Percentiles rank a stretch among this genome's conserved stretches.
Conservation (phyloP, 1,140 invertebrate genomes). For the Chelonus insularis region DNA sequence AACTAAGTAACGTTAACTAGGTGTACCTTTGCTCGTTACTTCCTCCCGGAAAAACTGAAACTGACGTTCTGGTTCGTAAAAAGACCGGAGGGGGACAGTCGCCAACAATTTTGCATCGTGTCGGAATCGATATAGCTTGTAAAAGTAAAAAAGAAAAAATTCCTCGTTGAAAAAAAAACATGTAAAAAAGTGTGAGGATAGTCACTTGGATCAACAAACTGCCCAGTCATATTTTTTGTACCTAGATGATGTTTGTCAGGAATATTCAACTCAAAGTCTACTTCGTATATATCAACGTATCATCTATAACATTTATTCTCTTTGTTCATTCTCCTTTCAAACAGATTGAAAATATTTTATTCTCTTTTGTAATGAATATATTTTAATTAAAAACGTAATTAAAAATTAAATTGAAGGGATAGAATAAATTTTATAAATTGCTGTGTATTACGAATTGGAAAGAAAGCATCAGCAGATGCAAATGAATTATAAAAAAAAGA, state of each 20-base stretch:
- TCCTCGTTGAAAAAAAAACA: background rate
- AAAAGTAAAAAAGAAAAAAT: slow-evolving; percentile 11
- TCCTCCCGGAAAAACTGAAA: slow-evolving; percentile 35
- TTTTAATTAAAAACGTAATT: slow-evolving; percentile 55
- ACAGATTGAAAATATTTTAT: no score
- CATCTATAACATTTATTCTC: no score
- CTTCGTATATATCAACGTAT: background rate
- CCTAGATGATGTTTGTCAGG: slow-evolving; percentile 23
- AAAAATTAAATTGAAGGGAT: slow-evolving; percentile 54
- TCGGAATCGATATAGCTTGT: slow-evolving; percentile 28
- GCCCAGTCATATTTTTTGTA: slow-evolving; percentile 13
- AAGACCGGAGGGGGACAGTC: slow-evolving; percentile 15
- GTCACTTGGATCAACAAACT: slow-evolving; percentile 13
- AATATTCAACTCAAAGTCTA: slow-evolving; percentile 21
- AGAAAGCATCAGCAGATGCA: slow-evolving; percentile 42
- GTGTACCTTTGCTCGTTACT: slow-evolving; percentile 47
- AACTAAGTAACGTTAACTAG: slow-evolving; percentile 49
- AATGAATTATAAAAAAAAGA: slow-evolving; percentile 58
- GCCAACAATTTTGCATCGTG: slow-evolving; percentile 26
- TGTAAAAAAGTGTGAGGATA: slow-evolving; percentile 12
- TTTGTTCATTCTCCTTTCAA: no score
- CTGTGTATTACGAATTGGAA: slow-evolving; percentile 20
- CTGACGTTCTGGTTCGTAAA: slow-evolving; percentile 33
- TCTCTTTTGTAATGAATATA: no score
- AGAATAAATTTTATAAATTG: slow-evolving; percentile 11